A percentile compares a stretch with the other conserved stretches of the same genome.
Evolutionary conservation across 2,113 vertebrate genomes (phyloP).

Genomic region (Callorhinus ursinus): DNA sequence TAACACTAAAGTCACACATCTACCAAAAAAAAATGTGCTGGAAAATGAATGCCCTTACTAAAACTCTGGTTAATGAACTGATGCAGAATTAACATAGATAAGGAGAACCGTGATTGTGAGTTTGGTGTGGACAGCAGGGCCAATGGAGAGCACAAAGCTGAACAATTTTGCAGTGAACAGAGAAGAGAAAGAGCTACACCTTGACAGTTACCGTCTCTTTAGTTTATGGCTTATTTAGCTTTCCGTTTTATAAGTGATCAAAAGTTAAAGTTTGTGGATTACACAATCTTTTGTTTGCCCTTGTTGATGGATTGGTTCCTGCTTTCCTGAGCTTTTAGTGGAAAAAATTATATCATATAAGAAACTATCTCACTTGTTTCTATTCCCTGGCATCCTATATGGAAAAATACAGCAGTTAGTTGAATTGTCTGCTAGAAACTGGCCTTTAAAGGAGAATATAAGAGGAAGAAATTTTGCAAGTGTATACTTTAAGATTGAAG

Average conservation of each 20-base stretch:
- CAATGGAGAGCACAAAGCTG: background rate
- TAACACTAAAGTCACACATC: background rate
- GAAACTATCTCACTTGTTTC: slow-evolving; percentile 83
- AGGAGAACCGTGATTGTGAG: background rate
- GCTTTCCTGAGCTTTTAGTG: slow-evolving; percentile 84
- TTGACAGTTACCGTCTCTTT: slow-evolving; percentile 53
- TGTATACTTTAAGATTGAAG: slow-evolving; percentile 79
- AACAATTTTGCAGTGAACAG: background rate
- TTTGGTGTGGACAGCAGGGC: background rate
- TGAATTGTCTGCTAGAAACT: slow-evolving; percentile 85
- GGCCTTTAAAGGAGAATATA: slow-evolving; percentile 87
- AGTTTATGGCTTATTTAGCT: slow-evolving; percentile 69
- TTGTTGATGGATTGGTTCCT: slow-evolving; percentile 84
- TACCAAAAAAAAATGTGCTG: background rate
- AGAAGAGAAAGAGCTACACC: background rate
- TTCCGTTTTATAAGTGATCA: slow-evolving; percentile 75
- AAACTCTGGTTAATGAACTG: background rate
- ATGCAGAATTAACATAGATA: background rate
- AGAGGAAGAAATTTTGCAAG: slow-evolving; percentile 83
- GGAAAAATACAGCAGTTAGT: slow-evolving; percentile 87
- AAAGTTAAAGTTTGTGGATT: slow-evolving; percentile 75
- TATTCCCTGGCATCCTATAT: slow-evolving; percentile 87
- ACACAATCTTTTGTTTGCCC: slow-evolving; percentile 82
- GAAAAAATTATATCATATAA: slow-evolving; percentile 89
- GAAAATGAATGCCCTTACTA: background rate